Base-by-base conservation (phyloP, 2,797 vertebrate species). In the Gallinago stenura region DNA sequence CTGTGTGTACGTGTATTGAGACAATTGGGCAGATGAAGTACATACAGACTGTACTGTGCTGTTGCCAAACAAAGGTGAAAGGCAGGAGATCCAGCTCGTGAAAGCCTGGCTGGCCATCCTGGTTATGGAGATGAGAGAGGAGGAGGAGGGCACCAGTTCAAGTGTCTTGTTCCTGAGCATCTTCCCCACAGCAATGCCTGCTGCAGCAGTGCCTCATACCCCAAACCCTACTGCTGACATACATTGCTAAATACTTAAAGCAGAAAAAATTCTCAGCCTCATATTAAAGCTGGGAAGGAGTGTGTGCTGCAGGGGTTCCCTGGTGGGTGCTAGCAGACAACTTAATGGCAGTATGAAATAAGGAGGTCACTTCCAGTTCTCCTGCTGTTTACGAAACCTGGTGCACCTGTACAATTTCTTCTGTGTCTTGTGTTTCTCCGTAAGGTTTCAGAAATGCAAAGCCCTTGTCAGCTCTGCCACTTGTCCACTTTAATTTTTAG, bases 331-430 rank as follows among this genome's bases (percentile, higher is more conserved):
- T 61, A n/a, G 65, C 24, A 71, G 61, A 16, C 6, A 37, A 2
- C 37, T 75, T 9, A 6, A 22, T 48, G 45, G 19, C 57, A 54
- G 15, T 33, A 3, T 25, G 31, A 71, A 80, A 43, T 58, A n/a
- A 57, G 33, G 46, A 77, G 24, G 13, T 28, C 6, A 12, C 33
- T 81, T 80, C 28, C 66, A 60, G 48, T 61, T 89, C 20, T 25
- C 25, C 16, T 48, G 60, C 4, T 8, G 25, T 28, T 51, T 85
- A 35, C 3, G 6, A 41, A 73, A 82, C 56, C 39, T 73, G 62
- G 62, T 83, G 58, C 28, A 79, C 33, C 31, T 0, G 0, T 12
- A 17, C 9, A 33, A 0, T 68, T 77, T 68, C 10, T 58, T n/a
- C 24, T 46, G 15, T 37, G 25, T 20, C 26, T 31, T 57, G 62